Base-by-base conservation (phyloP, 2,113 vertebrate species). In the Micronisus gabar region DNA sequence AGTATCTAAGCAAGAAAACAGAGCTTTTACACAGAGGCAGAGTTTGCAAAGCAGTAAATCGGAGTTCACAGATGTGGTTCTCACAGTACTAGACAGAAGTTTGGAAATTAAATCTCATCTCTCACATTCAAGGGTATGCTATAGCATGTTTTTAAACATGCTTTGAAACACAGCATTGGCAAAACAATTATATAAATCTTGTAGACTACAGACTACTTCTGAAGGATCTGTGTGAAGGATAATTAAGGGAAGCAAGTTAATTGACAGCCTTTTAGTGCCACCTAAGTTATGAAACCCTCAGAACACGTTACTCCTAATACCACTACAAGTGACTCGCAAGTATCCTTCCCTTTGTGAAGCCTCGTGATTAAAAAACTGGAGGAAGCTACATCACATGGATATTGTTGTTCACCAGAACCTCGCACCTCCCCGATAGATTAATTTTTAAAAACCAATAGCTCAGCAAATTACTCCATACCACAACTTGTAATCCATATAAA, bases 141-240 rank as follows among this genome's bases (percentile, higher is more conserved):
- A 61, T 0, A 0, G 72, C 10, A 36, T 23, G 32, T 55, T 70
- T 86, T 76, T 12, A 32, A 66, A 90, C 3, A 34, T 0, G 0
- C 22, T 90, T 29, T n/a, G 41, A 61, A 92, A 58, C 7, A 7
- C 7, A 32, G 30, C 26, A 34, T 2, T 9, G 25, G 22, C 17
- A 55, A 85, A 83, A 70, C 26, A 53, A 52, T 2, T 5, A 20
- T 10, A 45, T 12, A 52, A 70, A 71, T 38, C n/a, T 6, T 32
- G 8, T 0, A 43, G 25, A 13, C 25, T 50, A 25, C 15, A 66
- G 41, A n/a, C 6, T 27, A 12, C 3, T 2, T 21, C 25, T 1
- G 6, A 85, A 81, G 41, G 79, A 86, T 56, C 45, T 27, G 16
- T 3, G 1, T 2, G 22, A 93, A 80, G n/a, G 73, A 65, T 55